phyloP scores from a whole-genome alignment of 2,888 invertebrate species.

The Pterobdella sp. region DNA sequence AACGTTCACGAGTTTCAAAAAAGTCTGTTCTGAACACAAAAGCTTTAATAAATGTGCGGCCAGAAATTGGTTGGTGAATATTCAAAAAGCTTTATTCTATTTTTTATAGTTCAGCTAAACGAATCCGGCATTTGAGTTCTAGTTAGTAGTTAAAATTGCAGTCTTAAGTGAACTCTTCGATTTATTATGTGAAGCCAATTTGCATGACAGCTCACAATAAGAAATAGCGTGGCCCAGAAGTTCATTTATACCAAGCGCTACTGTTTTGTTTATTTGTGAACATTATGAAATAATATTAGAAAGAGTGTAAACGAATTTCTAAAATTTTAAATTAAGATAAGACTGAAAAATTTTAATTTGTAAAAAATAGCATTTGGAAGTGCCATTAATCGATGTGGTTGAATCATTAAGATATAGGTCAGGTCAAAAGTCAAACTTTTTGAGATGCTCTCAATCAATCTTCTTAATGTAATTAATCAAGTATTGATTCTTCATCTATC shows the following conservation, averaged over 20 bases:
- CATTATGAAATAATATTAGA: not conserved
- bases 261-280: not conserved
- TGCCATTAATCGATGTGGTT: not conserved
- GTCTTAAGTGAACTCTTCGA: no score
- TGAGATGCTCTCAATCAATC: not conserved
- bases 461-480: not conserved
- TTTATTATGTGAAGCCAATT: no score
- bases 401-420: not conserved
- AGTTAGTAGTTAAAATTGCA: no score
- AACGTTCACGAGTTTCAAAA: not conserved
- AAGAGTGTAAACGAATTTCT: not conserved
- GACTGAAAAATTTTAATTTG: not conserved
- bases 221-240: no score
- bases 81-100: no score
- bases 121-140: no score
- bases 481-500: not conserved
- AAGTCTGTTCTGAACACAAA: not conserved
- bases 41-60: not conserved
- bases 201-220: no score
- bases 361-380: not conserved
- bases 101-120: no score
- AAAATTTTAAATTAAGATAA: not conserved
- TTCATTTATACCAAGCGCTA: no score
- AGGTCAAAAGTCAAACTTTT: not conserved
- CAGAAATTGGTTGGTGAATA: not conserved